Evolutionary conservation across 1,140 invertebrate genomes (phyloP).

Genomic region (Drosophila paulistorum): DNA sequence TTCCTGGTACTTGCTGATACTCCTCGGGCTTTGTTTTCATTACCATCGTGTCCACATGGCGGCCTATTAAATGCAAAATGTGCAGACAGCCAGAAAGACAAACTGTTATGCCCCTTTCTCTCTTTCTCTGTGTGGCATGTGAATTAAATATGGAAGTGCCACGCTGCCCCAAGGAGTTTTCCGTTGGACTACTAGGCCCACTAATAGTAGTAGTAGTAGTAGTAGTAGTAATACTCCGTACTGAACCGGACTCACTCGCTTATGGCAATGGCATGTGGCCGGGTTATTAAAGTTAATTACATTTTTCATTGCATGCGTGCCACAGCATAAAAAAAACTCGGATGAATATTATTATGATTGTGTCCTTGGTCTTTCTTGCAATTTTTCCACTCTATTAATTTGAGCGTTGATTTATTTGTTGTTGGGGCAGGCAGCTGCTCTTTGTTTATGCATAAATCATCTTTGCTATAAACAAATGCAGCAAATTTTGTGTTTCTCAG

Average conservation of each 20-base stretch:
- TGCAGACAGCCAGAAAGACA: slow-evolving; percentile 75
- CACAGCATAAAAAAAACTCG: not conserved
- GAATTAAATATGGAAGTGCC: slow-evolving; percentile 75
- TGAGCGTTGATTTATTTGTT: slow-evolving; percentile 70
- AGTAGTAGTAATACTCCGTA: not conserved
- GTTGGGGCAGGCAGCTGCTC: slow-evolving; percentile 26
- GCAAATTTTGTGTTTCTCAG: not conserved
- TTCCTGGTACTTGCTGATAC: slow-evolving; percentile 50
- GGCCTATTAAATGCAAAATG: slow-evolving; percentile 80
- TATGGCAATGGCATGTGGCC: slow-evolving; percentile 47
- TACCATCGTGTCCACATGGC: slow-evolving; percentile 71
- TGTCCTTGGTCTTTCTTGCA: slow-evolving; percentile 66
- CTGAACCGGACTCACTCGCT: slow-evolving; percentile 8
- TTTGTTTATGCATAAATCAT: slow-evolving; percentile 57
- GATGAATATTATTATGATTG: slow-evolving; percentile 30
- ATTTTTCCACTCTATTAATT: slow-evolving; percentile 80
- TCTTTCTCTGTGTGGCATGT: slow-evolving; percentile 50
- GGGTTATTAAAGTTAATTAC: slow-evolving; percentile 80
- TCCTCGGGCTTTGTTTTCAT: slow-evolving; percentile 78
- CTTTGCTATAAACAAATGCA: slow-evolving; percentile 36
- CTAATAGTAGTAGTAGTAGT: no score
- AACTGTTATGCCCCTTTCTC: slow-evolving; percentile 38
- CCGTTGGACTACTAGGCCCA: no score
- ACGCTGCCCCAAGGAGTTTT: slow-evolving; percentile 15
- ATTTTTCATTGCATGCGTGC: slow-evolving; percentile 72